A percentile compares a stretch with the other conserved stretches of the same genome.
These are phyloP conservation scores for Clarias batrachus DNA, from an alignment of 2,113 vertebrate species.

Conservation along the genomic window DNA sequence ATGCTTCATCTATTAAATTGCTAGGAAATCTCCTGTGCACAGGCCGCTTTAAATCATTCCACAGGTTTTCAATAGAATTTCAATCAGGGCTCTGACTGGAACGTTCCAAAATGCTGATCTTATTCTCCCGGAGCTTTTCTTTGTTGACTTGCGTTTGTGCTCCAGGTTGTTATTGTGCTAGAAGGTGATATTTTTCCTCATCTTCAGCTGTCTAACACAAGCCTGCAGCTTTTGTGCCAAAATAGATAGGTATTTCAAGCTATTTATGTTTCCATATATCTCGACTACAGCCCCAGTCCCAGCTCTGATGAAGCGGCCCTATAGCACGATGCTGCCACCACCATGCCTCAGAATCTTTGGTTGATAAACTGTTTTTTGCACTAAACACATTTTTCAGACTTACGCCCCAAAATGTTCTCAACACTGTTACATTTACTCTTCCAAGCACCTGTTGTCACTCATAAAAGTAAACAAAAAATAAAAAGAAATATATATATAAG, in stretches of 20 bases:
- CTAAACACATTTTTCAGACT: background rate
- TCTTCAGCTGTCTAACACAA: background rate
- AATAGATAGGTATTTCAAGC: background rate
- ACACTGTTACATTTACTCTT: background rate
- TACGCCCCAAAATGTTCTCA: background rate
- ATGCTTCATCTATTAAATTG: background rate
- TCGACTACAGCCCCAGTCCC: background rate
- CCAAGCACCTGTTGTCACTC: no score
- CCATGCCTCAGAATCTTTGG: background rate
- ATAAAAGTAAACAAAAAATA: no score
- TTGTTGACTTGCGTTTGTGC: background rate
- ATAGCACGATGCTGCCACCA: background rate
- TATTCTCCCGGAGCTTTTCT: background rate
- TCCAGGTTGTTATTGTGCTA: background rate
- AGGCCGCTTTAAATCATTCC: background rate
- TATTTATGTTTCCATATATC: background rate
- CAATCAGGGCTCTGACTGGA: background rate
- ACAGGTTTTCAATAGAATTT: background rate
- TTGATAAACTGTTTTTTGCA: background rate
- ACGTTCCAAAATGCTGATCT: background rate
- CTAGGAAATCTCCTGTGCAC: background rate
- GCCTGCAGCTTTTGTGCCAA: background rate
- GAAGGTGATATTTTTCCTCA: background rate
- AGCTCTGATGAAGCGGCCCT: background rate
- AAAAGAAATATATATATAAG: no score